Conservation (phyloP, 1,140 invertebrate species). For the Sesamia nonagrioides region DNA sequence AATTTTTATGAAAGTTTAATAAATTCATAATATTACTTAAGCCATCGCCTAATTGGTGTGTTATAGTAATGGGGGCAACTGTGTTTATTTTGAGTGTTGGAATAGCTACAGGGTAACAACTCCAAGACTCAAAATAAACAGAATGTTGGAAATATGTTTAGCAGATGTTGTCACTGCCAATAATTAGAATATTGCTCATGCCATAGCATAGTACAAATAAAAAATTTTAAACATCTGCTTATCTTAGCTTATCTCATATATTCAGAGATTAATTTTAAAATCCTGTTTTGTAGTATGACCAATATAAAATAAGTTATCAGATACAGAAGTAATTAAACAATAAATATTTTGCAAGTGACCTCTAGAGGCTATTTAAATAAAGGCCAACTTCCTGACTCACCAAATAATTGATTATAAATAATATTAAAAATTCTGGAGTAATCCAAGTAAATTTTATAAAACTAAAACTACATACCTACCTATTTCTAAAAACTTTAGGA, state of each 20-base stretch:
- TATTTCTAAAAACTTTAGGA: too few relatives aligned
- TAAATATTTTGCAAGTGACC: neutral
- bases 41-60: neutral
- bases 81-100: too few relatives aligned
- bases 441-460: too few relatives aligned
- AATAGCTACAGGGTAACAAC: neutral
- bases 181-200: constrained; percentile 25
- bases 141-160: constrained; percentile 13
- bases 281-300: too few relatives aligned
- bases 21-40: too few relatives aligned
- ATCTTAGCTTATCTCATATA: too few relatives aligned
- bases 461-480: too few relatives aligned
- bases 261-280: neutral
- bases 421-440: neutral
- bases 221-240: constrained; percentile 14
- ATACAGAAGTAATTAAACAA: too few relatives aligned
- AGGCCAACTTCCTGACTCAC: too few relatives aligned
- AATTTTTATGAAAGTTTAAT: too few relatives aligned
- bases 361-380: too few relatives aligned
- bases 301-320: too few relatives aligned
- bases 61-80: constrained; percentile 10
- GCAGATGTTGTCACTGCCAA: constrained; percentile 26
- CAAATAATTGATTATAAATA: neutral
- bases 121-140: constrained; percentile 17
- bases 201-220: neutral